Evolutionary conservation across 2,113 vertebrate species (phyloP), one percentile per base, ranked within the genome.

Genomic region (Lophius piscatorius): DNA sequence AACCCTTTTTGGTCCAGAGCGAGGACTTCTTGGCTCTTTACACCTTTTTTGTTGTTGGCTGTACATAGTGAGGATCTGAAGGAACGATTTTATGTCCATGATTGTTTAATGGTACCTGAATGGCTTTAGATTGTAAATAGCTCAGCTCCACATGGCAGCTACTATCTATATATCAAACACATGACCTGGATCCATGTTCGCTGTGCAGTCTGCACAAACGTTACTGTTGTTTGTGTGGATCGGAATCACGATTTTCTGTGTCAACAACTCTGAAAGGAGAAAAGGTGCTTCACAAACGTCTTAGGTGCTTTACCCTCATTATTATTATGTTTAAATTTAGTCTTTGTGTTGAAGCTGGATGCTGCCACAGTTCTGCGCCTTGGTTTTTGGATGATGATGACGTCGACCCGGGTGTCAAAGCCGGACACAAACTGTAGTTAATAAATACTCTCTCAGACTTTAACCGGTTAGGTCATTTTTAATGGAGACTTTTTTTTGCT

Each of bases 121-220:
- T 39, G 55, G 66, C 48, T 80, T 78, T 70, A 66, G 22, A 49
- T 48, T 73, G 57, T 76, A 68, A 73, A 80, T 70, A 64, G 41
- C 42, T 58, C 2, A 10, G 18, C 55, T 64, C 28, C 24, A 47
- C n/a, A 63, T 24, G 68, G 69, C 70, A 80, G 58, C 73, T 73
- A 26, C 54, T 56, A 34, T 63, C 54, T 55, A 48, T 44, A 26
- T n/a, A n/a, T n/a, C n/a, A n/a, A 5, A 58, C 31, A 58, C 36
- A 6, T 28, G 10, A 49, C 38, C 14, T 66, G 13, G 46, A 24
- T 52, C 47, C 20, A 45, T 9, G 1, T 46, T 16, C 18, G 16
- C n/a, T 14, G 18, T 38, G 28, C 31, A 21, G 14, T 17, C 26
- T 13, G 26, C 18, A 29, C 12, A 33, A 36, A 31, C 1, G 4